A percentile compares a stretch with the other conserved stretches of the same genome.
These are phyloP conservation scores for Todus mexicanus DNA, from an alignment of 2,797 vertebrate species.

Conservation along the genomic window DNA sequence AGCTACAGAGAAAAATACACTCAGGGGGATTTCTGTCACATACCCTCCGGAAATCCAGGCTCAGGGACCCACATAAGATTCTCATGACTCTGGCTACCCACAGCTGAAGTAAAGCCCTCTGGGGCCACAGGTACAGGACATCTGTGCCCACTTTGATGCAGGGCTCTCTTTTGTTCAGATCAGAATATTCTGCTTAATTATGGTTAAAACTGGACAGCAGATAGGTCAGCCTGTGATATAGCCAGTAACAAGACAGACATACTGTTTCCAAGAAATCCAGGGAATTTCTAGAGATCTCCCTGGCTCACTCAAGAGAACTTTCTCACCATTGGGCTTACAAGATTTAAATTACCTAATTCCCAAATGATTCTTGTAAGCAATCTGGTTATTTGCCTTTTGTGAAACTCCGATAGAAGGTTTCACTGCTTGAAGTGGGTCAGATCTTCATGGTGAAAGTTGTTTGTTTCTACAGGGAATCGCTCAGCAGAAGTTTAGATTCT, in stretches of 20 bases:
- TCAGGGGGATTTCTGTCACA: neutral
- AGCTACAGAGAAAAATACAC: neutral
- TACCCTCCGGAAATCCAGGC: neutral
- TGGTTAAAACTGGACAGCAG: neutral
- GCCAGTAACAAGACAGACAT: neutral
- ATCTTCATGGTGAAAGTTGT: neutral
- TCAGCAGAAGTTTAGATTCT: neutral
- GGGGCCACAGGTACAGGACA: neutral
- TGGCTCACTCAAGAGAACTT: neutral
- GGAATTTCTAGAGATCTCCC: neutral
- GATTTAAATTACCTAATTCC: neutral
- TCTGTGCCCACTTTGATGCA: neutral
- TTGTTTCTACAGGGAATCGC: neutral
- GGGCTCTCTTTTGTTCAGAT: neutral
- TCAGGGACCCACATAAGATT: neutral
- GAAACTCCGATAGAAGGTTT: neutral
- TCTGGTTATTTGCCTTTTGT: neutral
- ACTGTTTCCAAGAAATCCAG: neutral
- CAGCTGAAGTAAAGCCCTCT: neutral
- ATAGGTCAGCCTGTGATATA: neutral
- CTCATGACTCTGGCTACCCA: neutral
- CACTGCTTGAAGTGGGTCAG: neutral
- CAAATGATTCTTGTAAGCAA: neutral
- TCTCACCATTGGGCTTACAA: neutral
- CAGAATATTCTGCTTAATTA: neutral